Conservation (phyloP, 1,140 invertebrate genomes). For the Rhopalosiphum padi region DNA sequence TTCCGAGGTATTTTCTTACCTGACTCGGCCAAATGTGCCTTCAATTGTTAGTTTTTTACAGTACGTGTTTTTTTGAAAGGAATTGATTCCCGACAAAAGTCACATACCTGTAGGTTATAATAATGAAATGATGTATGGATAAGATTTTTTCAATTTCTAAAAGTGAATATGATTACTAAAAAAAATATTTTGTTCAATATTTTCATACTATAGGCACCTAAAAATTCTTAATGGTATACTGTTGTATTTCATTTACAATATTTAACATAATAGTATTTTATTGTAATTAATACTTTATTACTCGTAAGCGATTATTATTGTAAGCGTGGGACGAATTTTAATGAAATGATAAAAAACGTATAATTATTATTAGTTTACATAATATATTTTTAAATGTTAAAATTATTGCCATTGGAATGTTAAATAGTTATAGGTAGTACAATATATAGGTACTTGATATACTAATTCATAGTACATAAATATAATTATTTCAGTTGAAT, state of each 20-base stretch:
- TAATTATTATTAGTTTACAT: background rate
- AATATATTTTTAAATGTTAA: too few species aligned
- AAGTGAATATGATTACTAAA: background rate
- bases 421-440: too few species aligned
- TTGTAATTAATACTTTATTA: background rate
- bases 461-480: too few species aligned
- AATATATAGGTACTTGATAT: too few species aligned
- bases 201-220: background rate
- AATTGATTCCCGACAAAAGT: background rate
- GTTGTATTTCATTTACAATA: background rate
- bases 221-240: background rate
- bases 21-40: background rate
- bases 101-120: background rate
- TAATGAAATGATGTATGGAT: background rate
- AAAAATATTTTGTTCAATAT: background rate
- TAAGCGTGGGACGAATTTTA: background rate
- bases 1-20: background rate
- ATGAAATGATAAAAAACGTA: background rate
- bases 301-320: background rate
- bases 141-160: background rate
- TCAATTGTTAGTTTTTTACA: background rate
- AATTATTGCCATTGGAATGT: too few species aligned
- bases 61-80: conserved; percentile 3
- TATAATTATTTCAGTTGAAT: too few species aligned
- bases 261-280: background rate